A percentile compares a stretch with the other conserved stretches of the same genome.
These are phyloP conservation scores for Penelope pileata DNA, from an alignment of 2,113 vertebrate species.

Conservation along the genomic window DNA sequence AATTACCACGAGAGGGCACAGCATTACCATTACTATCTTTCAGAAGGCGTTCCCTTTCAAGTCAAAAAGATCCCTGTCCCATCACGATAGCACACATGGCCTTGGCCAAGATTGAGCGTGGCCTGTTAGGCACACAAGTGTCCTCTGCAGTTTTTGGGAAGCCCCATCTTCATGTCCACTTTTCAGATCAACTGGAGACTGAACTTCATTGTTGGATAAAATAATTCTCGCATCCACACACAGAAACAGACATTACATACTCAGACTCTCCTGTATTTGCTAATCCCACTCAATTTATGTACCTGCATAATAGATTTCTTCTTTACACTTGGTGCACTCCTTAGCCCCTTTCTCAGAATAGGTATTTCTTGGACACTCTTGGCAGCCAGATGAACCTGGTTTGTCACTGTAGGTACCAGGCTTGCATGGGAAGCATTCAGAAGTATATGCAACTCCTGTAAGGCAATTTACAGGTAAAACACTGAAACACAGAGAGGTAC, in stretches of 20 bases:
- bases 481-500: neutral
- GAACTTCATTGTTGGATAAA: neutral
- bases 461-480: neutral
- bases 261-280: neutral
- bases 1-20: constrained; percentile 27
- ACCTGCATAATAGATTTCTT: constrained; percentile 88
- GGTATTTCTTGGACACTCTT: constrained; percentile 88
- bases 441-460: constrained; percentile 94
- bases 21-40: neutral
- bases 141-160: neutral
- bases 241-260: neutral
- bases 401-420: constrained; percentile 88
- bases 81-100: fast-evolving
- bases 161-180: neutral
- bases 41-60: neutral
- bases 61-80: neutral
- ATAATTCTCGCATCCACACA: neutral
- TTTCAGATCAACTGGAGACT: neutral
- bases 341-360: constrained; percentile 91
- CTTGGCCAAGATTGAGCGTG: neutral
- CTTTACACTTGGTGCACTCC: constrained; percentile 86
- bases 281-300: neutral
- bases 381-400: constrained; percentile 87
- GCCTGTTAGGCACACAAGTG: too few relatives aligned
- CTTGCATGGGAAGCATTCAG: constrained; percentile 94